Conservation (phyloP, 2,797 vertebrate genomes). For the Catharus ustulatus region DNA sequence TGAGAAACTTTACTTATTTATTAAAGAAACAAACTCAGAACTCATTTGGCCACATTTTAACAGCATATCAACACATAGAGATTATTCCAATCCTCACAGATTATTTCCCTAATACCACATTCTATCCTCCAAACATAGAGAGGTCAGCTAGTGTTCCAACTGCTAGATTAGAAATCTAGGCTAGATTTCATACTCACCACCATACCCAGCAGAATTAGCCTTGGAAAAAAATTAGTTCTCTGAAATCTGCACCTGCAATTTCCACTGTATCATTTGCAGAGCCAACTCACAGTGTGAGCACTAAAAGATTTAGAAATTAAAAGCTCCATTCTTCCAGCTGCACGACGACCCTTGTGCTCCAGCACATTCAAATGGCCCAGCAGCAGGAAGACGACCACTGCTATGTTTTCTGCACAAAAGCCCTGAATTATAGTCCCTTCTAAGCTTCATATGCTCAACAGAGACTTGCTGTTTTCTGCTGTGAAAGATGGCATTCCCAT, state of each 20-base stretch:
- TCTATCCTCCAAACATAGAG: not conserved
- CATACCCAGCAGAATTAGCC: not conserved
- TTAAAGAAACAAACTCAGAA: not conserved
- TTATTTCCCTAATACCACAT: slow-evolving; percentile 4
- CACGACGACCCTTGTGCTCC: not conserved
- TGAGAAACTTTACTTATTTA: not conserved
- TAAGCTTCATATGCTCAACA: not conserved
- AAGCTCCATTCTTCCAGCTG: not conserved
- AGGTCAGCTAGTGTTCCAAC: not conserved
- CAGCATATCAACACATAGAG: not conserved
- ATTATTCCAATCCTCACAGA: slow-evolving; percentile 12
- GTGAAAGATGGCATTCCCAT: not conserved
- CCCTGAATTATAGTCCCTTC: not conserved
- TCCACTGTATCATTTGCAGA: not conserved
- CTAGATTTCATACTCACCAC: not conserved
- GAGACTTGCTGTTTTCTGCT: slow-evolving; percentile 19
- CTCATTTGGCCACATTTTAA: not conserved
- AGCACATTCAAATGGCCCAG: not conserved
- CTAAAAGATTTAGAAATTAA: not conserved
- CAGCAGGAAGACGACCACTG: not conserved
- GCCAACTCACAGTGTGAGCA: not conserved
- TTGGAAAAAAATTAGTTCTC: not conserved
- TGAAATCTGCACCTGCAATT: not conserved
- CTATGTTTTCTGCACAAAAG: not conserved
- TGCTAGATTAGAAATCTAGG: not conserved